phyloP scores from a whole-genome alignment of 1,140 invertebrate genomes.

The Drosophila lini region DNA sequence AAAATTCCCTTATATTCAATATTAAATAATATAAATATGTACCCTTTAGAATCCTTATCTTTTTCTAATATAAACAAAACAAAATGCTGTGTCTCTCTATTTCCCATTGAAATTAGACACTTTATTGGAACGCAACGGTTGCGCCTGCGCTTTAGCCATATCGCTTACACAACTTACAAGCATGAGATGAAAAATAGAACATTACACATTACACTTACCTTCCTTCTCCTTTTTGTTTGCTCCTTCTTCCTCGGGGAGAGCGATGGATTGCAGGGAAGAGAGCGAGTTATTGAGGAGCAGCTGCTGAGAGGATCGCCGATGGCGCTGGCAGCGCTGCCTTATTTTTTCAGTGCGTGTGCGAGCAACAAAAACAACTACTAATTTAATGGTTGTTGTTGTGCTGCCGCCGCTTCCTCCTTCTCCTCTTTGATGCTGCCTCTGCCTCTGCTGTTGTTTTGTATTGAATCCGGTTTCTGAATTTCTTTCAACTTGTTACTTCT shows the following conservation, averaged over 20 bases:
- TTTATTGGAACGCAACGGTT: slow-evolving; percentile 1
- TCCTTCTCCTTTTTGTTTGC: slow-evolving; percentile 1
- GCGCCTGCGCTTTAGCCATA: slow-evolving; percentile 9
- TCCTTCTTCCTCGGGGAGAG: slow-evolving; percentile 2
- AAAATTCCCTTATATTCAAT: too few species aligned
- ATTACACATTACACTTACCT: slow-evolving; percentile 25
- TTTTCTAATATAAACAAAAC: neutral
- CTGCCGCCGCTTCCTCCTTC: slow-evolving; percentile 12
- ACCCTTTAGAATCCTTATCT: neutral
- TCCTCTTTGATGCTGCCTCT: slow-evolving; percentile 39
- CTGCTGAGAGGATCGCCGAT: slow-evolving; percentile 38
- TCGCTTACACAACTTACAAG: neutral
- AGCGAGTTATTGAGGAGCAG: slow-evolving; percentile 19
- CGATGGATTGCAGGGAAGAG: neutral
- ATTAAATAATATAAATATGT: neutral
- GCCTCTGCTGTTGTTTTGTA: slow-evolving; percentile 42
- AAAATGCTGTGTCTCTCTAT: neutral
- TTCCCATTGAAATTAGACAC: neutral
- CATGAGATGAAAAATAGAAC: slow-evolving; percentile 6
- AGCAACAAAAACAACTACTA: slow-evolving; percentile 25
- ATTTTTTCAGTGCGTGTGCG: slow-evolving; percentile 42
- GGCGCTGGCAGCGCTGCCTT: slow-evolving; percentile 1
- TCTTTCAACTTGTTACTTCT: slow-evolving; percentile 72
- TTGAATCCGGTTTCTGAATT: slow-evolving; percentile 78
- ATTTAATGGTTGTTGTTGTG: slow-evolving; percentile 25